These are phyloP conservation scores for Drosophila simulans DNA, from an alignment of 1,140 invertebrate genomes.

Conservation along the genomic window DNA sequence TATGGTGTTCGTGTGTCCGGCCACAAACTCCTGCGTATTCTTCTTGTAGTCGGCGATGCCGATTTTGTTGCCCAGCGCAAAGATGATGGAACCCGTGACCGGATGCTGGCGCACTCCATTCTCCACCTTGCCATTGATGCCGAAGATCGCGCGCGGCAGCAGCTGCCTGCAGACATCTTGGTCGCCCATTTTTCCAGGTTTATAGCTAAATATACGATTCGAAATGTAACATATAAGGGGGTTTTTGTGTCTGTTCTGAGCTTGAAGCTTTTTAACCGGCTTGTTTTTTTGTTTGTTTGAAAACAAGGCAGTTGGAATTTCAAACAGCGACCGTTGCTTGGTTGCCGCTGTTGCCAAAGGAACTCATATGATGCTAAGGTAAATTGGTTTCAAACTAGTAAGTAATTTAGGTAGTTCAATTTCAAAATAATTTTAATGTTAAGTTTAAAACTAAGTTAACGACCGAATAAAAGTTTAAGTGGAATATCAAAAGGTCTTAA, in stretches of 20 bases:
- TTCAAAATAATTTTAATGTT: not conserved
- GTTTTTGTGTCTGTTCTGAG: slow-evolving; percentile 13
- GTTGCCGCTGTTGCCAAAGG: slow-evolving; percentile 34
- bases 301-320: slow-evolving; percentile 33
- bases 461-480: not conserved
- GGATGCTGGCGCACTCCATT: slow-evolving; percentile 92
- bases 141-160: slow-evolving; percentile 88
- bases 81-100: slow-evolving; percentile 90
- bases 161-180: slow-evolving; percentile 84
- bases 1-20: slow-evolving; percentile 93
- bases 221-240: slow-evolving; percentile 10
- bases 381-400: too few relatives aligned
- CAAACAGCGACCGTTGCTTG: slow-evolving; percentile 58
- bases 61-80: slow-evolving; percentile 93
- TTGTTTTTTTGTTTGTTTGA: slow-evolving; percentile 49
- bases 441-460: not conserved
- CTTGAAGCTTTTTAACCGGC: slow-evolving; percentile 26
- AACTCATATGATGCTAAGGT: not conserved
- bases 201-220: slow-evolving; percentile 38
- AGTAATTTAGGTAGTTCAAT: too few relatives aligned
- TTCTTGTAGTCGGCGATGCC: slow-evolving; percentile 90
- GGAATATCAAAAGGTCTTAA: not conserved
- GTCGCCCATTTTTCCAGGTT: slow-evolving; percentile 22
- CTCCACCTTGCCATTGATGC: slow-evolving; percentile 89
- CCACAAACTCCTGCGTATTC: slow-evolving; percentile 91